phyloP scores from a whole-genome alignment of 1,140 invertebrate species.

The Stenopsyche tienmushanensis region DNA sequence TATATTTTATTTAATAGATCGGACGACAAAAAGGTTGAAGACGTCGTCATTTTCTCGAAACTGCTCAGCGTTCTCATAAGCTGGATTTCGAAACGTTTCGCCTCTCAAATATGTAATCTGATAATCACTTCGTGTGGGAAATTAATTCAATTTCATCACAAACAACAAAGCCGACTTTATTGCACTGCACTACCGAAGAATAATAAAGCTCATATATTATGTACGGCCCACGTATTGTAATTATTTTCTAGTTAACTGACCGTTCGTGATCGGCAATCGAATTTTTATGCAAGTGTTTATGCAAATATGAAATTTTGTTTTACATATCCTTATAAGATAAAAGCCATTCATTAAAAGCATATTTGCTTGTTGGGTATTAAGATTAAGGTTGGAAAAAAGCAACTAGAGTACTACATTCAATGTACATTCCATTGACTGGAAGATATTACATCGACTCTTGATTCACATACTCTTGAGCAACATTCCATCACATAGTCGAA shows the following conservation, averaged over 20 bases:
- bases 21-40: neutral
- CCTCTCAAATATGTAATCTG: neutral
- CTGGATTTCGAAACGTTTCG: conserved; percentile 12
- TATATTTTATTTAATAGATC: neutral
- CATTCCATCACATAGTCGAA: no score
- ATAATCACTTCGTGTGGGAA: conserved; percentile 10
- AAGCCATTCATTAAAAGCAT: no score
- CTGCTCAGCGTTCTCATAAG: neutral
- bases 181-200: neutral
- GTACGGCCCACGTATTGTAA: conserved; percentile 2
- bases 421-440: no score
- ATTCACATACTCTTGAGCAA: no score
- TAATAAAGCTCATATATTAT: neutral
- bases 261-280: neutral
- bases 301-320: no score
- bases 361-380: no score
- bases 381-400: no score
- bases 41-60: no score
- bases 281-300: no score
- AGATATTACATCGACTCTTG: no score
- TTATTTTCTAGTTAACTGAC: conserved; percentile 5
- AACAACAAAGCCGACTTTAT: neutral
- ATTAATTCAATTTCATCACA: conserved; percentile 21
- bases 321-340: no score
- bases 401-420: no score